Evolutionary conservation across 2,113 vertebrate species (phyloP).

Genomic region (Rhinichthys klamathensis): DNA sequence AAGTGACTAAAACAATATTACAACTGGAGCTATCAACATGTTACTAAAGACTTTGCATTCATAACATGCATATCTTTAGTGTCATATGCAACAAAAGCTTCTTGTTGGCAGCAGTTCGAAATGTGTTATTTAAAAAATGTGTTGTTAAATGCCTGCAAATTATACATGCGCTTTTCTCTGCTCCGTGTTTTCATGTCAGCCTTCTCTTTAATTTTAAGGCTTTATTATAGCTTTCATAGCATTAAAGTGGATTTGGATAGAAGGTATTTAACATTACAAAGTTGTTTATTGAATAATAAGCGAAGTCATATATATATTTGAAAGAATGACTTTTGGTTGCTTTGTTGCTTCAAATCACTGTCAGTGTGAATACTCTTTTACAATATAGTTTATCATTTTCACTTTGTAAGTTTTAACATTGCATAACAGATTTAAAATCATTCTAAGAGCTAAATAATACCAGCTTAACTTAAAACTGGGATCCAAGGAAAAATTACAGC

Average conservation of each 20-base stretch:
- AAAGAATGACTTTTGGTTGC: neutral
- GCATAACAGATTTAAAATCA: neutral
- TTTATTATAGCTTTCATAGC: neutral
- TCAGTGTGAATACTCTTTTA: neutral
- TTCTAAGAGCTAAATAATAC: neutral
- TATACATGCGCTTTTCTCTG: neutral
- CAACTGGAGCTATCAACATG: neutral
- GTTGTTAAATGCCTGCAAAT: constrained; percentile 1
- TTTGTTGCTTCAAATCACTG: no score
- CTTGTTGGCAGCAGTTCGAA: constrained; percentile 23
- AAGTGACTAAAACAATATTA: neutral
- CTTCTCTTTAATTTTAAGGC: neutral
- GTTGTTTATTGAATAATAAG: neutral
- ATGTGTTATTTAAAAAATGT: neutral
- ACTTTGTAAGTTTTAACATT: neutral
- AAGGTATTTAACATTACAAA: neutral
- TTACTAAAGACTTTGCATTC: neutral
- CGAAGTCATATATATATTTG: neutral
- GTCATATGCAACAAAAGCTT: neutral
- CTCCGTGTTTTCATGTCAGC: neutral
- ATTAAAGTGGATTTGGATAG: neutral
- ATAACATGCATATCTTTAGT: neutral
- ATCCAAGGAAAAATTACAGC: no score
- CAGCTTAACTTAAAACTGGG: no score
- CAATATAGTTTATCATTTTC: neutral